Evolutionary conservation across 2,113 vertebrate species (phyloP).

Genomic region (Sus scrofa): T2T-Sscrofa CM000826.6:32032001-32032500

Average conservation of each 20-base stretch:
- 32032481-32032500: constrained; percentile 1
- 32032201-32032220: too few relatives aligned
- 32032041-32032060: too few relatives aligned
- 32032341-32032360: constrained; percentile 37
- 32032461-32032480: constrained; percentile 57
- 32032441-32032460: constrained; percentile 11
- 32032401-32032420: neutral
- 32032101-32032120: too few relatives aligned
- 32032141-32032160: too few relatives aligned
- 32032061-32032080: too few relatives aligned
- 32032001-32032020: too few relatives aligned
- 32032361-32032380: neutral
- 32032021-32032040: too few relatives aligned
- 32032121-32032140: too few relatives aligned
- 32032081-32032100: too few relatives aligned
- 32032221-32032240: neutral
- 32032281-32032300: neutral
- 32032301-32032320: constrained; percentile 5
- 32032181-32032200: too few relatives aligned
- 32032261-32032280: neutral
- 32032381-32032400: constrained; percentile 6
- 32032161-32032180: too few relatives aligned
- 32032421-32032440: neutral
- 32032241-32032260: neutral
- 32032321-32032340: constrained; percentile 24